These are phyloP conservation scores for Pholis gunnellus DNA, from an alignment of 2,113 vertebrate species.

Conservation along the genomic window DNA sequence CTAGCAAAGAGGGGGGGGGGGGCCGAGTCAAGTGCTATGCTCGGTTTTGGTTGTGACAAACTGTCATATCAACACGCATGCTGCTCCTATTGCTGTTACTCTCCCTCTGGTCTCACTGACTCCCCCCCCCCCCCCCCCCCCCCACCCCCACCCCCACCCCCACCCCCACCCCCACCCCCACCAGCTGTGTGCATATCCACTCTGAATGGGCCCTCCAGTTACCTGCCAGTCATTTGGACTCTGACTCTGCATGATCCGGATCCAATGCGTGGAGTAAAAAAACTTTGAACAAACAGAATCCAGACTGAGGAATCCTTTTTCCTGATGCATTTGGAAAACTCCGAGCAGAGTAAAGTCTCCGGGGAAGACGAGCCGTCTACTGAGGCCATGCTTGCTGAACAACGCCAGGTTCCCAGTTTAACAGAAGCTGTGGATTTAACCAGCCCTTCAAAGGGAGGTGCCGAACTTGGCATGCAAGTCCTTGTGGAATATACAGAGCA, in stretches of 20 bases:
- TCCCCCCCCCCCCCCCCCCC: conserved; percentile 68
- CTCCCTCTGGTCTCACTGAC: conserved; percentile 62
- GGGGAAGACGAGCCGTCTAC: conserved; percentile 46
- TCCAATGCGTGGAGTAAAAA: conserved; percentile 63
- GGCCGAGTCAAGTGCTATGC: conserved; percentile 69
- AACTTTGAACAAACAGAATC: conserved; percentile 35
- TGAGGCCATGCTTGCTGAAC: conserved; percentile 72
- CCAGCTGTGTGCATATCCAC: conserved; percentile 56
- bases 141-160: too few species aligned
- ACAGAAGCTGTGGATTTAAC: conserved; percentile 59
- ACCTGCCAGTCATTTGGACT: conserved; percentile 56
- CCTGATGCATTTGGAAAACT: conserved; percentile 76
- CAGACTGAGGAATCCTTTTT: conserved; percentile 30
- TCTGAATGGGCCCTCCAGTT: conserved; percentile 60
- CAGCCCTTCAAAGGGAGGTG: conserved; percentile 44
- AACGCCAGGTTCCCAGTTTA: conserved; percentile 68
- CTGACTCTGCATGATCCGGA: conserved; percentile 49
- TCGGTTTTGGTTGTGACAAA: conserved; percentile 81
- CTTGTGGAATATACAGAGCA: conserved; percentile 65
- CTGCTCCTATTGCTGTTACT: conserved; percentile 73
- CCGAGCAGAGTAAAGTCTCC: conserved; percentile 57
- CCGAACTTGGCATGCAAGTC: conserved; percentile 53
- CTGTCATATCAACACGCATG: conserved; percentile 79
- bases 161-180: too few species aligned
- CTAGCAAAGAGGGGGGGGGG: conserved; percentile 65